A percentile compares a stretch with the other conserved stretches of the same genome.
Evolutionary conservation across 2,113 vertebrate species (phyloP).

Genomic region (Trinectes maculatus): DNA sequence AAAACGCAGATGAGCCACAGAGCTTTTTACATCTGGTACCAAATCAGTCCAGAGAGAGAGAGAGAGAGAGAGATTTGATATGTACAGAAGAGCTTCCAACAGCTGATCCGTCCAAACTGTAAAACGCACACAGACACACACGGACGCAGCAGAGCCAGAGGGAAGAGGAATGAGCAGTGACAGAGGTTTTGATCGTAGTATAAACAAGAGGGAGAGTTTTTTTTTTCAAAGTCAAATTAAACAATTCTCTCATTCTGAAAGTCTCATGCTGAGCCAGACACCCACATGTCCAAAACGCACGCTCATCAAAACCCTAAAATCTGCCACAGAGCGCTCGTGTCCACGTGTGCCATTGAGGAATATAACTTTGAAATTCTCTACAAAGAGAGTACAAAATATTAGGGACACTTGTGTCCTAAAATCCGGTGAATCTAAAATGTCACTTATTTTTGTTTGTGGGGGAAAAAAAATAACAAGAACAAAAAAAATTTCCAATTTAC

Average conservation of each 20-base stretch:
- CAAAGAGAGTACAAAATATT: neutral
- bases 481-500: conserved; percentile 3
- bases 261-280: conserved; percentile 50
- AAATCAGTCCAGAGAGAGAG: conserved; percentile 55
- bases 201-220: conserved; percentile 64
- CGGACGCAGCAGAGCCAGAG: conserved; percentile 36
- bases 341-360: neutral
- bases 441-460: neutral
- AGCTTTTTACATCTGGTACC: conserved; percentile 64
- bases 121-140: conserved; percentile 39
- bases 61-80: conserved; percentile 62
- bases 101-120: conserved; percentile 65
- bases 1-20: conserved; percentile 64
- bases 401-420: no score
- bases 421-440: no score
- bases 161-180: conserved; percentile 64
- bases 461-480: conserved; percentile 14
- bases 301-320: conserved; percentile 20
- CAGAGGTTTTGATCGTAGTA: conserved; percentile 68
- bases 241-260: conserved; percentile 55
- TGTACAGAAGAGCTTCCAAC: conserved; percentile 61
- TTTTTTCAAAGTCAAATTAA: conserved; percentile 65
- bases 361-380: conserved; percentile 1
- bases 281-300: conserved; percentile 19
- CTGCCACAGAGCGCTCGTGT: neutral